Base-by-base conservation (phyloP, 2,113 vertebrate species). In the Geococcyx californianus region DNA sequence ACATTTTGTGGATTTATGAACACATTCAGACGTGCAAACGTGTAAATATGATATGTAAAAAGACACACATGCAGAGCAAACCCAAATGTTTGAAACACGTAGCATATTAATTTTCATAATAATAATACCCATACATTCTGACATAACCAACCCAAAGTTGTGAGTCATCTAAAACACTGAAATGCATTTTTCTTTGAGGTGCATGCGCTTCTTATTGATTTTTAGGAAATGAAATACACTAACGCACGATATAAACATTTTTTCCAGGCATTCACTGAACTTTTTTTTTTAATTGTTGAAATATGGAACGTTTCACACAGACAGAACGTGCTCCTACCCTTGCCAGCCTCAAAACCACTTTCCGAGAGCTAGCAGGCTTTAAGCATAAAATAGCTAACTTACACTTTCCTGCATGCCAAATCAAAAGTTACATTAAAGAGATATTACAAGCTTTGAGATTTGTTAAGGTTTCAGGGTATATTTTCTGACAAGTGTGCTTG, bases 351-450 rank as follows among this genome's bases (percentile, higher is more conserved):
- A 68, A 82, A 97, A 60, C 59, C 76, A 86, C 84, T 89, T 92
- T 84, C 60, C 1, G 4, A 92, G 45, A 84, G 38, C 55, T 70
- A 68, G 84, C 7, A 84, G 55, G 68, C 31, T 62, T 90, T 76
- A 84, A 91, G 67, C 47, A 75, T 84, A 95, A 96, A 94, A 96
- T 18, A 97, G 49, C 55, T 88, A 90, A 64, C 92, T 94, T 82
- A 93, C 18, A 88, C 81, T 84, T 93, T 85, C 63, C 63, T 58
- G 73, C 55, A 87, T 83, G 60, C n/a, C 47, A 86, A 95, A 75
- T 64, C 49, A 93, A 90, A 97, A 97, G 97, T 97, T 97, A 84
- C 63, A 94, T 91, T 94, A 90, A 95, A 95, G 94, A 95, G 75
- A 44, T 89, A 60, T 66, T 47, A 74, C 21, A 62, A 79, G 47